phyloP scores from a whole-genome alignment of 2,888 invertebrate genomes.

The Drosophila diplacantha region DNA sequence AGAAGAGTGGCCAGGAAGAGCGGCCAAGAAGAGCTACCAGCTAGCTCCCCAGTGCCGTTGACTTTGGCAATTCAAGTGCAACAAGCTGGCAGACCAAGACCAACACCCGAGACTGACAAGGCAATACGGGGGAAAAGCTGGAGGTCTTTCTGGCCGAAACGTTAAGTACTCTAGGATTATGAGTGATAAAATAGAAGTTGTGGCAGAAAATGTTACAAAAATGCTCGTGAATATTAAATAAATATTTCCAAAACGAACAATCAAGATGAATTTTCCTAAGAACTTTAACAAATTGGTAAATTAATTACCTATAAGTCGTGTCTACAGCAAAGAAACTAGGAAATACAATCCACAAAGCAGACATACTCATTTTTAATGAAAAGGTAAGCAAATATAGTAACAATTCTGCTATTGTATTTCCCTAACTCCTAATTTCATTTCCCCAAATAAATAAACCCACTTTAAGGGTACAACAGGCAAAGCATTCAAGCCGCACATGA shows the following conservation, averaged over 20 bases:
- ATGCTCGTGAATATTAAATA: not conserved
- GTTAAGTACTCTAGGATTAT: conserved; percentile 3
- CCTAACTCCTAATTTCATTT: too few relatives aligned
- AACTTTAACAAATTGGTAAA: not conserved
- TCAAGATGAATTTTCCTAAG: not conserved
- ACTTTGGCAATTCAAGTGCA: conserved; percentile 70
- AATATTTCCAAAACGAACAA: not conserved
- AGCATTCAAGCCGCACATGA: conserved; percentile 47
- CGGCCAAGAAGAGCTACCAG: conserved; percentile 6
- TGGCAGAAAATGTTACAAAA: not conserved
- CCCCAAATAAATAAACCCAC: not conserved
- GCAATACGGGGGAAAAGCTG: not conserved
- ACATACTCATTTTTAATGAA: not conserved
- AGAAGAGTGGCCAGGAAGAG: not conserved
- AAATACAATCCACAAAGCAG: too few relatives aligned
- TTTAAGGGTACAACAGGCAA: conserved; percentile 5
- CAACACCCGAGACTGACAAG: conserved; percentile 9
- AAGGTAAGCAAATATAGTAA: not conserved
- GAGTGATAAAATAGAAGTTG: not conserved
- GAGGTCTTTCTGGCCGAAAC: not conserved
- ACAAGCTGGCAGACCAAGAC: conserved; percentile 42
- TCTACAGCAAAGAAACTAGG: not conserved
- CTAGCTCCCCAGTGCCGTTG: conserved; percentile 56
- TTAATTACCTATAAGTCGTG: not conserved
- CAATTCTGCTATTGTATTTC: too few relatives aligned